phyloP scores from a whole-genome alignment of 2,113 vertebrate genomes.

The Nanorana parkeri region DNA sequence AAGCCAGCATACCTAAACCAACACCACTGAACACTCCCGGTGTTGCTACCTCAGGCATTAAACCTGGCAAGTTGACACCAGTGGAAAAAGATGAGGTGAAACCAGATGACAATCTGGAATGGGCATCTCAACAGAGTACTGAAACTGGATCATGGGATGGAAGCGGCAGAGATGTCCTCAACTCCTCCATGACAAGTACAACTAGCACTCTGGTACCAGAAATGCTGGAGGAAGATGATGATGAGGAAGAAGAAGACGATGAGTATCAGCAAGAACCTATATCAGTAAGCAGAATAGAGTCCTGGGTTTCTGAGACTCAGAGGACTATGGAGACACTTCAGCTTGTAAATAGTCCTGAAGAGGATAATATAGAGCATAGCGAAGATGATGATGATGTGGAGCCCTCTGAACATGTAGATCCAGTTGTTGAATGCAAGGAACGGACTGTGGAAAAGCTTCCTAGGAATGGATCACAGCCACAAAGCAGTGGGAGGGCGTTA shows the following conservation, averaged over 20 bases:
- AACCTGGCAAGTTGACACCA: conserved; percentile 64
- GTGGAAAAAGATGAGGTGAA: conserved; percentile 84
- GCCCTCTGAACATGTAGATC: conserved; percentile 74
- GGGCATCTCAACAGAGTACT: conserved; percentile 96
- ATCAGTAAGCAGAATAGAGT: conserved; percentile 93
- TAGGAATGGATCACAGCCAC: conserved; percentile 58
- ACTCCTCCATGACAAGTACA: conserved; percentile 96
- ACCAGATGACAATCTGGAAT: conserved; percentile 89
- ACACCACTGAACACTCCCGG: conserved; percentile 50
- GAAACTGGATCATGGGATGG: conserved; percentile 95
- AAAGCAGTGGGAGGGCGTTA: conserved; percentile 58
- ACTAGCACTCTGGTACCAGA: conserved; percentile 96
- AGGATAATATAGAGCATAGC: conserved; percentile 82
- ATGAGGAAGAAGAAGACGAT: conserved; percentile 80
- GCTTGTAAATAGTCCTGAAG: conserved; percentile 89
- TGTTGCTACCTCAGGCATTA: conserved; percentile 60
- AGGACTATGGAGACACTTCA: conserved; percentile 95
- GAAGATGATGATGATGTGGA: conserved; percentile 85
- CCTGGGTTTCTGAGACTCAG: conserved; percentile 92
- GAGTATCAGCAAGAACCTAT: conserved; percentile 90
- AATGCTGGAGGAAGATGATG: conserved; percentile 92
- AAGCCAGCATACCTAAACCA: conserved; percentile 64
- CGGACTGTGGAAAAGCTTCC: conserved; percentile 67
- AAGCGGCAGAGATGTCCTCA: conserved; percentile 89
- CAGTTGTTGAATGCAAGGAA: conserved; percentile 65